Conservation (phyloP, 2,888 invertebrate species). For the Andrena hattorfiana region DNA sequence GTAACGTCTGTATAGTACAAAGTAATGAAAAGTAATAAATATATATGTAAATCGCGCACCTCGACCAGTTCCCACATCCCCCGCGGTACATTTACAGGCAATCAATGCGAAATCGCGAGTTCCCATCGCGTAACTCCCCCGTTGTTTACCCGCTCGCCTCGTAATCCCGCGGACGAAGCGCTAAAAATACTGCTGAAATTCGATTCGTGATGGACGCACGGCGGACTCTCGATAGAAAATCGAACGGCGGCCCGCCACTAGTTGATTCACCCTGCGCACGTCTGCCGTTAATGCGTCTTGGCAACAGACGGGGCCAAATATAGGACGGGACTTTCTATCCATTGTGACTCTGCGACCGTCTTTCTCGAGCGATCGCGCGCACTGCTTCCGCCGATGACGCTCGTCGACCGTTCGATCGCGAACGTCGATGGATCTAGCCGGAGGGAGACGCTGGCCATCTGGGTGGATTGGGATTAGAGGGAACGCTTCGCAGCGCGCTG, state of each 20-base stretch:
- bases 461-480: no score
- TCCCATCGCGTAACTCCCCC: neutral
- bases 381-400: neutral
- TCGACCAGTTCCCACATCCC: neutral
- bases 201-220: constrained; percentile 47
- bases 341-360: constrained; percentile 36
- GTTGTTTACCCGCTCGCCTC: constrained; percentile 18
- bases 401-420: constrained; percentile 30
- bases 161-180: neutral
- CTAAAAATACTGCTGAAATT: constrained; percentile 58
- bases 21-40: no score
- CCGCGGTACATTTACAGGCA: neutral
- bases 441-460: no score
- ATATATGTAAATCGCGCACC: neutral
- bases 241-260: constrained; percentile 49
- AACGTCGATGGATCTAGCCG: neutral
- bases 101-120: neutral
- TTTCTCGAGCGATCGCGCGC: constrained; percentile 16
- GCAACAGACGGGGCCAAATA: constrained; percentile 47
- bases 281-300: constrained; percentile 53
- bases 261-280: constrained; percentile 51
- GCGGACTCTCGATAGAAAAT: constrained; percentile 44
- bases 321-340: constrained; percentile 57
- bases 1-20: no score
- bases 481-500: no score